Percentiles rank a stretch among this genome's conserved stretches.
phyloP scores from a whole-genome alignment of 2,888 invertebrate species.

The Dinocampus coccinellae region DNA sequence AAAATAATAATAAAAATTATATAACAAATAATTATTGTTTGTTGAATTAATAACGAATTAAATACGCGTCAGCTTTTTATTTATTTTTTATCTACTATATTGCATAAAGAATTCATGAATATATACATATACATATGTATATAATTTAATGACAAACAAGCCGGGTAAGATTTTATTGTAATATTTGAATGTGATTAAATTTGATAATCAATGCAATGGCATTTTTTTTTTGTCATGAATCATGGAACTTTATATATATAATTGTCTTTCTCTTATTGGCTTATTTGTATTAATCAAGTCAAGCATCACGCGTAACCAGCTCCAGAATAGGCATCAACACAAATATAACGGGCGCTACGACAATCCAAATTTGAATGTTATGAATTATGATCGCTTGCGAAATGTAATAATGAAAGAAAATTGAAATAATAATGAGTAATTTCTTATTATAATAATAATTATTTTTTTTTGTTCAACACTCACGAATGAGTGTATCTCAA shows the following conservation, averaged over 20 bases:
- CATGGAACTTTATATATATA: neutral
- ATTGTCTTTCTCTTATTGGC: neutral
- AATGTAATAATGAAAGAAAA: neutral
- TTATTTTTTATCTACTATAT: neutral
- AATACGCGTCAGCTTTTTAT: too few species aligned
- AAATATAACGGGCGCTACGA: slow-evolving; percentile 31
- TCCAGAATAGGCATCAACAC: slow-evolving; percentile 11
- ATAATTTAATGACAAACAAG: slow-evolving; percentile 1
- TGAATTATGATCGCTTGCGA: neutral
- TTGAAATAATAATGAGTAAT: neutral
- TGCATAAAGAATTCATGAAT: neutral
- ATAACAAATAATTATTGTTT: neutral
- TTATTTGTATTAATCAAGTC: neutral
- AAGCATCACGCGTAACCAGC: slow-evolving; percentile 20
- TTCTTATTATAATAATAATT: too few species aligned
- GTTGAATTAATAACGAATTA: too few species aligned
- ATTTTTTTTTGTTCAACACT: neutral
- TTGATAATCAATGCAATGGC: neutral
- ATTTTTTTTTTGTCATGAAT: too few species aligned
- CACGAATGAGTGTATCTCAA: neutral
- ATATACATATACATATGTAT: neutral
- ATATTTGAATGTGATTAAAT: neutral
- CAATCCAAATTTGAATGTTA: slow-evolving; percentile 25
- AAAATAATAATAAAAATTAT: slow-evolving; percentile 27
- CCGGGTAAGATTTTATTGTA: neutral